Base-by-base conservation (phyloP, 2,888 invertebrate genomes). In the Cephus nigrinus region DNA sequence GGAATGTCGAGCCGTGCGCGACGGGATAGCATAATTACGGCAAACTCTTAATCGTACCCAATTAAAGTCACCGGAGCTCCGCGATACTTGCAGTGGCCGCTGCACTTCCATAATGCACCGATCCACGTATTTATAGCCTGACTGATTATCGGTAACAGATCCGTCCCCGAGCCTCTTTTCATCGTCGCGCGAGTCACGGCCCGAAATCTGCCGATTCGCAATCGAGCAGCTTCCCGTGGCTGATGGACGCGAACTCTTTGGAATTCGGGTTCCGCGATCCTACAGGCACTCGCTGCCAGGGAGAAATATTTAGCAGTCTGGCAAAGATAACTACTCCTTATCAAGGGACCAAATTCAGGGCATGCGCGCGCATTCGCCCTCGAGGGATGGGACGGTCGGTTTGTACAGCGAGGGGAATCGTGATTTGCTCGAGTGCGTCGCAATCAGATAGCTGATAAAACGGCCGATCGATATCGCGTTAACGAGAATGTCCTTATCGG, bases 391-490 rank as follows among this genome's bases (percentile, higher is more conserved):
- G 75, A 80, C 75, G 76, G 73, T 36, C n/a, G 75, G 76, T 75
- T 80, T 79, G 79, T 77, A 76, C 78, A 80, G 80, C 55, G 23
- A 23, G 55, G 55, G 55, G 23, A 84, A 83, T 78, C 78, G 84
- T 80, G 78, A 78, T 82, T 81, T 82, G 73, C 81, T 76, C 76
- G 78, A 76, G 77, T 79, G 83, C 78, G 75, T 80, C 79, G 82
- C 85, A 84, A 86, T 86, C 85, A 82, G 86, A 84, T 84, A 82
- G 81, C 82, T 55, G 55, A 55, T 55, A 55, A 55, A 55, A 55
- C 23, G 80, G 78, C 69, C 82, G 86, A 87, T 88, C 88, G 85
- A 87, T 88, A 86, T 82, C 82, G 76, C 82, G 77, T 82, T 86
- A 86, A 86, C 84, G 85, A 86, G 86, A 79, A 82, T 80, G 79